Conservation (phyloP, 2,888 invertebrate genomes). For the Ophion costatus region DNA sequence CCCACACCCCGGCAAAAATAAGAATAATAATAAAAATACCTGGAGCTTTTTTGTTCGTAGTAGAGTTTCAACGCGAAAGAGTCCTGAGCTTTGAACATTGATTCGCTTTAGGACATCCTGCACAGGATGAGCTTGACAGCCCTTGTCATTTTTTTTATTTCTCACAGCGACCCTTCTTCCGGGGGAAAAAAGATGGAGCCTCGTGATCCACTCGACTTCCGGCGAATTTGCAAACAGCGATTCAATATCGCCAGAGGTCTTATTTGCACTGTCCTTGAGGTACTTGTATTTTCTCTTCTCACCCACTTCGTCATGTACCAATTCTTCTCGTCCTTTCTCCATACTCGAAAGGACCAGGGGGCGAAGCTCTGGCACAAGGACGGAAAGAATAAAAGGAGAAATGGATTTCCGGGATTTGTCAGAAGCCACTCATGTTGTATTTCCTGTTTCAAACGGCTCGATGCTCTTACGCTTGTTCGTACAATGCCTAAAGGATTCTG, state of each 20-base stretch:
- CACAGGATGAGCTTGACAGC: too few species aligned
- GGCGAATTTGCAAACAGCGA: conserved; percentile 28
- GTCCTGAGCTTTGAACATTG: too few species aligned
- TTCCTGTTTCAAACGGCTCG: conserved; percentile 25
- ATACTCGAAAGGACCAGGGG: neutral
- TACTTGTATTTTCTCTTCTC: conserved; percentile 23
- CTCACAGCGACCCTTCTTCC: too few species aligned
- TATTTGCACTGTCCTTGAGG: conserved; percentile 7
- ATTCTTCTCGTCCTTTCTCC: neutral
- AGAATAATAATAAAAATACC: neutral
- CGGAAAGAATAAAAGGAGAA: conserved; percentile 18
- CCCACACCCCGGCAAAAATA: conserved; percentile 29
- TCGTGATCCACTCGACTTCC: conserved; percentile 53
- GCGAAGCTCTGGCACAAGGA: neutral
- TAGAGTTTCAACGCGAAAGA: too few species aligned
- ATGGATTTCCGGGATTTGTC: conserved; percentile 48
- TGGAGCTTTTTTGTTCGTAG: neutral
- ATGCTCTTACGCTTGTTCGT: conserved; percentile 5
- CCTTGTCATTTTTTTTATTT: too few species aligned
- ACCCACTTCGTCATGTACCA: conserved; percentile 23
- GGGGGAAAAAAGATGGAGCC: neutral
- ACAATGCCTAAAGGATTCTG: neutral
- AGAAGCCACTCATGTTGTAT: conserved; percentile 32
- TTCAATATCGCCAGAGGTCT: conserved; percentile 24
- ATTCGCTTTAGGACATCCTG: too few species aligned